Evolutionary conservation across 2,113 vertebrate genomes (phyloP).

Genomic region (Leiothrix lutea): DNA sequence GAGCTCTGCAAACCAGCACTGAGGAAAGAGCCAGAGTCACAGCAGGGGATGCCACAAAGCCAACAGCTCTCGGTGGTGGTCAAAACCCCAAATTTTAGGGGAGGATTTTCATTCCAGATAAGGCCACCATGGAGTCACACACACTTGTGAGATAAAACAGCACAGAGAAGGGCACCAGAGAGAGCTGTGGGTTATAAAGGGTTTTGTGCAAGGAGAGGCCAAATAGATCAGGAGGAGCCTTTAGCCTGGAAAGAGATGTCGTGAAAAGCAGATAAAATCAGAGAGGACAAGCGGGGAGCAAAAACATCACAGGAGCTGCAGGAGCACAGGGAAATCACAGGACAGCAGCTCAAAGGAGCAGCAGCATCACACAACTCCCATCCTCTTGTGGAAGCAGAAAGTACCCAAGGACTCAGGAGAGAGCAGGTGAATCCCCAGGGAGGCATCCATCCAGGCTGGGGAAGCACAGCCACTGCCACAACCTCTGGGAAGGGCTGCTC

Average conservation of each 20-base stretch:
- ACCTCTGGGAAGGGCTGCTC: background rate
- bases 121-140: background rate
- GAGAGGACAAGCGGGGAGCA: background rate
- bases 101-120: background rate
- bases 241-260: accelerated
- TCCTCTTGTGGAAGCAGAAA: background rate
- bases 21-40: background rate
- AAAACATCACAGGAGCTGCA: background rate
- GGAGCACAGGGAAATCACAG: background rate
- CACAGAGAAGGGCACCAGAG: background rate
- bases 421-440: background rate
- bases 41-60: background rate
- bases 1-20: background rate
- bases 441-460: background rate
- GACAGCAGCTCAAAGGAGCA: background rate
- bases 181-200: accelerated
- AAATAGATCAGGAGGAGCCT: background rate
- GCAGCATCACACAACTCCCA: background rate
- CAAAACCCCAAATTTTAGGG: background rate
- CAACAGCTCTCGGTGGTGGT: background rate
- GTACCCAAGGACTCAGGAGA: accelerated
- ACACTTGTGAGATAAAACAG: accelerated
- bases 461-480: background rate
- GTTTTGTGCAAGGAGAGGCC: background rate
- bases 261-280: background rate